Base-by-base conservation (phyloP, 2,113 vertebrate genomes). In the Myxocyprinus asiaticus region DNA sequence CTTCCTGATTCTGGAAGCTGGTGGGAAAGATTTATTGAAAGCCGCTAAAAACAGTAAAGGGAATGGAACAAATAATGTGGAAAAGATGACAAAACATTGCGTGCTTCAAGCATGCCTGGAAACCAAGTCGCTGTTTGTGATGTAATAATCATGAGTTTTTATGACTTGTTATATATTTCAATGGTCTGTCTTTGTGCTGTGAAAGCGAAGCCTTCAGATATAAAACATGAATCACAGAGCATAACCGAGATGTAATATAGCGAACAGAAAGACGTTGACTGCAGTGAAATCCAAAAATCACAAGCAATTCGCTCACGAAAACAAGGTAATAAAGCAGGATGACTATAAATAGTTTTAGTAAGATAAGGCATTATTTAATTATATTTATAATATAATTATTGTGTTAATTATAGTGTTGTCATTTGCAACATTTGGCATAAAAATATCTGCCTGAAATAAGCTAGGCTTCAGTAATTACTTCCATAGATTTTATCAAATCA, bases 121-220 rank as follows among this genome's bases (percentile, higher is more conserved):
- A 74, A 77, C 67, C 61, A 64, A 73, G 74, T 48, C 55, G 15
- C 14, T 63, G 72, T 79, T 83, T 78, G 81, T 77, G 65, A 84
- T 59, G 68, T 83, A 82, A 85, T 82, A 87, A 88, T 87, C 12
- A 76, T 63, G 76, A 66, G 63, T 78, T 83, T 78, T 82, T 81
- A 77, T 77, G 81, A 80, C 76, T 71, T 67, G 68, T 80, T 22
- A 75, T 85, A 76, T 62, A 67, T 66, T 76, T 86, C 76, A 3
- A 6, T 59, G 55, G 55, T 72, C 81, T 70, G 78, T 55, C 59
- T 83, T 83, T 83, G 53, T 82, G 76, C 74, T 44, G 79, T 80
- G 71, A 85, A 53, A 81, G 73, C 44, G 42, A 85, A 44, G 11
- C 5, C 75, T 42, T 69, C 63, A 84, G 22, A 78, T 50, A 64